Base-by-base conservation (phyloP, 2,113 vertebrate species). In the Smithornis capensis region DNA sequence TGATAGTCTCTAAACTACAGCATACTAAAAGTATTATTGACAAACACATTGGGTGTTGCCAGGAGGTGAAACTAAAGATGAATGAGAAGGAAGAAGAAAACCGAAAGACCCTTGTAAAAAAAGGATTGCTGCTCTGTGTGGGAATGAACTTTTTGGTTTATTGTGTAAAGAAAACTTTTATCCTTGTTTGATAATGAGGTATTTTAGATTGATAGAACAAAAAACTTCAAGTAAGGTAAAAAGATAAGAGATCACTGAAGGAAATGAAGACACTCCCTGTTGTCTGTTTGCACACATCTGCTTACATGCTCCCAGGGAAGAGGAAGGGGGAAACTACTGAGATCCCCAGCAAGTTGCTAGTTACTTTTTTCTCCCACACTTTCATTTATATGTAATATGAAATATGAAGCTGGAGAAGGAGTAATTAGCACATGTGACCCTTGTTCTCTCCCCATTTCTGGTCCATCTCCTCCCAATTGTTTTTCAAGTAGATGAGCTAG, bases 401-500 rank as follows among this genome's bases (percentile, higher is more conserved):
- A 4, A 35, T 35, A 44, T 9, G 29, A 50, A 88, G 28, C 6
- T 24, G 45, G 14, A 8, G 3, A 14, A 42, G 40, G 55, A 8
- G 15, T 64, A 84, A 68, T 56, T 64, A 90, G 53, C 33, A 24
- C 37, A 21, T 64, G 19, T 64, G 91, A 56, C 24, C 19, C 21
- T 82, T 89, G 27, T 76, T 6, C 33, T 88, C 28, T 33, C 19
- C 29, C 12, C 6, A 1, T 23, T 45, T 79, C 71, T 80, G 49
- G 55, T 35, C 52, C 35, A 82, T 64, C 60, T 84, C 89, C 52
- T 84, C 78, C 52, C 42, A 75, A 4, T 38, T 90, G 49, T 83
- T 91, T 89, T 81, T 80, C 64, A 86, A 89, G 35, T 65, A 89
- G 76, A 55, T 92, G 49, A 92, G 74, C 70, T 90, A 70, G 87